These are phyloP conservation scores for Phoxinus phoxinus DNA, from an alignment of 2,113 vertebrate species.

Conservation along the genomic window DNA sequence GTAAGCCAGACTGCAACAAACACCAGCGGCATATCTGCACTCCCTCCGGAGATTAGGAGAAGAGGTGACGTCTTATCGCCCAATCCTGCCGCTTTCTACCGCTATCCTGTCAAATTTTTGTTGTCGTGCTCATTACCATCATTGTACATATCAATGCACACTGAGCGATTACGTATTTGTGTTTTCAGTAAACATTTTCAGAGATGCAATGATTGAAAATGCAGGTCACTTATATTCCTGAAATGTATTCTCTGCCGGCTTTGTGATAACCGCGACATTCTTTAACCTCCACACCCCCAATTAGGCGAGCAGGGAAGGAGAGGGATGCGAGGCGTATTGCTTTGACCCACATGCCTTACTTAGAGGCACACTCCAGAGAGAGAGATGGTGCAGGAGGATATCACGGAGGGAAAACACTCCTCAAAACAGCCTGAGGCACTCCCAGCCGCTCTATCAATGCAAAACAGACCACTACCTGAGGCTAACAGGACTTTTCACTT, in stretches of 20 bases:
- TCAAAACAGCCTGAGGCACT: slow-evolving; percentile 79
- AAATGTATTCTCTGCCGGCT: slow-evolving; percentile 72
- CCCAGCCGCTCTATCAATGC: slow-evolving; percentile 88
- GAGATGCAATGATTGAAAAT: slow-evolving; percentile 65
- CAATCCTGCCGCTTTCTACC: background rate
- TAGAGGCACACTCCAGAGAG: slow-evolving; percentile 65
- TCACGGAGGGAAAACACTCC: slow-evolving; percentile 71
- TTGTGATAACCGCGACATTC: slow-evolving; percentile 75
- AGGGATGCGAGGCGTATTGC: slow-evolving; percentile 57
- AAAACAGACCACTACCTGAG: slow-evolving; percentile 91
- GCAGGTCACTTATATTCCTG: slow-evolving; percentile 66
- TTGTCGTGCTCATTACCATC: slow-evolving; percentile 19
- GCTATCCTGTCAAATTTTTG: slow-evolving; percentile 1
- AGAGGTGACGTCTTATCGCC: slow-evolving; percentile 33
- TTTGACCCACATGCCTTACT: slow-evolving; percentile 72
- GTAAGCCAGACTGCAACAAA: slow-evolving; percentile 29
- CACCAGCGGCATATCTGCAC: background rate
- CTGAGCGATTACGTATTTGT: background rate
- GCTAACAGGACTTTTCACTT: slow-evolving; percentile 93
- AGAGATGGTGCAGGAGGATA: slow-evolving; percentile 76
- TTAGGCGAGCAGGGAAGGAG: slow-evolving; percentile 64
- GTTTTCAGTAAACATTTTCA: slow-evolving; percentile 60
- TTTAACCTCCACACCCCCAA: slow-evolving; percentile 78
- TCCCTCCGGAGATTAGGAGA: background rate
- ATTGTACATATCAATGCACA: slow-evolving; percentile 15